These are phyloP conservation scores for Chrysomallon squamiferum DNA, from an alignment of 1,140 invertebrate genomes.

Conservation along the genomic window DNA sequence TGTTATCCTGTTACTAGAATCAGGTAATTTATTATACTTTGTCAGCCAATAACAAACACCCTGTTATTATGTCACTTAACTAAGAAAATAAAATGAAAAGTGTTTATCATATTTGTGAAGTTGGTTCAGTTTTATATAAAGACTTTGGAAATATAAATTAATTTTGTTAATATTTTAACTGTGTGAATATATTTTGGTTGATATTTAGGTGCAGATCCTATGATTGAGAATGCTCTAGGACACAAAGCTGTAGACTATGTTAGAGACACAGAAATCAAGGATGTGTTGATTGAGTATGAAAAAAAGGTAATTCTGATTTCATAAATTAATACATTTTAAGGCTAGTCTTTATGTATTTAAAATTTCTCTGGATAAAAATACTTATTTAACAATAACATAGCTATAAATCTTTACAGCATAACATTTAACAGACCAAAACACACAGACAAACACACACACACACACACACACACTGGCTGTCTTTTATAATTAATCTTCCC, in stretches of 20 bases:
- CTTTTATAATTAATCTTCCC: no score
- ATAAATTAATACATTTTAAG: no score
- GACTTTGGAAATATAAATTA: no score
- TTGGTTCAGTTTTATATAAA: no score
- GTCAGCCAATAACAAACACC: background rate
- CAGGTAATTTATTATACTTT: slow-evolving; percentile 42
- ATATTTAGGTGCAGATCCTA: slow-evolving; percentile 67
- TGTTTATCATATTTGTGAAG: no score
- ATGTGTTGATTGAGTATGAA: slow-evolving; percentile 62
- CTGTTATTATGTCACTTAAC: background rate
- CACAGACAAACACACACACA: background rate
- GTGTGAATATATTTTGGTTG: no score
- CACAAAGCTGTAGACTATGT: slow-evolving; percentile 81
- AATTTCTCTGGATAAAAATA: no score
- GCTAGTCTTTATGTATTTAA: no score
- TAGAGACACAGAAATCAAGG: slow-evolving; percentile 62
- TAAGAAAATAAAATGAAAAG: background rate
- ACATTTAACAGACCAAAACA: background rate
- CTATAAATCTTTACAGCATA: background rate
- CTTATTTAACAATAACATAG: background rate
- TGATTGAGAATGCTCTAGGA: slow-evolving; percentile 76
- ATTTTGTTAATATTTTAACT: no score
- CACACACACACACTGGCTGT: background rate
- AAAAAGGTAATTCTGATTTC: slow-evolving; percentile 62
- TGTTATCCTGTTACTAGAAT: slow-evolving; percentile 62